Evolutionary conservation across 1,140 invertebrate species (phyloP).

Genomic region (Chionoecetes opilio): DNA sequence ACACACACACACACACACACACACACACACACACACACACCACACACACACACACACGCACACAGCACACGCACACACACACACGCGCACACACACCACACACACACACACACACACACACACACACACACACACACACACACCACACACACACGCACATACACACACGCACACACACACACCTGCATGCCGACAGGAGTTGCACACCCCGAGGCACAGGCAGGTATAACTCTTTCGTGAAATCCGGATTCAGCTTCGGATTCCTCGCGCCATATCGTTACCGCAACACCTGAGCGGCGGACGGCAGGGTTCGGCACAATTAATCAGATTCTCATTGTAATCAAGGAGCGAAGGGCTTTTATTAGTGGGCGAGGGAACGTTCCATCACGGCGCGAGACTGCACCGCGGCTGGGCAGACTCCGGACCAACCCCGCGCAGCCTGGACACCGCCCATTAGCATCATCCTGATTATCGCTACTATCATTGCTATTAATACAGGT

Average conservation of each 20-base stretch:
- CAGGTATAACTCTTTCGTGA: conserved; percentile 34
- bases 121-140: no score
- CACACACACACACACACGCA: not conserved
- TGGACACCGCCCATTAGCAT: not conserved
- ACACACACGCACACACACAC: conserved; percentile 39
- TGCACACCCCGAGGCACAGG: not conserved
- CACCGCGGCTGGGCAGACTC: not conserved
- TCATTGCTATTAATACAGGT: not conserved
- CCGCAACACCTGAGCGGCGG: conserved; percentile 10
- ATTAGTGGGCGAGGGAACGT: conserved; percentile 53
- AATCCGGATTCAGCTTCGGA: conserved; percentile 38
- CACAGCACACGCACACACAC: not conserved
- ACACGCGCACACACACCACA: not conserved
- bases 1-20: conserved; percentile 44
- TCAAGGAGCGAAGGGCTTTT: conserved; percentile 53
- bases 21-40: not conserved
- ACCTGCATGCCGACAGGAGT: not conserved
- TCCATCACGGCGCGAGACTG: conserved; percentile 42
- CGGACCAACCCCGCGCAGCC: not conserved
- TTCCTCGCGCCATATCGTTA: conserved; percentile 46
- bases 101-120: no score
- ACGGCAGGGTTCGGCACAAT: conserved; percentile 56
- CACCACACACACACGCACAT: no score
- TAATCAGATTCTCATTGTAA: conserved; percentile 72
- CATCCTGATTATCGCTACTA: conserved; percentile 3